phyloP scores from a whole-genome alignment of 2,888 invertebrate genomes.

The Uropetala carovei region DNA sequence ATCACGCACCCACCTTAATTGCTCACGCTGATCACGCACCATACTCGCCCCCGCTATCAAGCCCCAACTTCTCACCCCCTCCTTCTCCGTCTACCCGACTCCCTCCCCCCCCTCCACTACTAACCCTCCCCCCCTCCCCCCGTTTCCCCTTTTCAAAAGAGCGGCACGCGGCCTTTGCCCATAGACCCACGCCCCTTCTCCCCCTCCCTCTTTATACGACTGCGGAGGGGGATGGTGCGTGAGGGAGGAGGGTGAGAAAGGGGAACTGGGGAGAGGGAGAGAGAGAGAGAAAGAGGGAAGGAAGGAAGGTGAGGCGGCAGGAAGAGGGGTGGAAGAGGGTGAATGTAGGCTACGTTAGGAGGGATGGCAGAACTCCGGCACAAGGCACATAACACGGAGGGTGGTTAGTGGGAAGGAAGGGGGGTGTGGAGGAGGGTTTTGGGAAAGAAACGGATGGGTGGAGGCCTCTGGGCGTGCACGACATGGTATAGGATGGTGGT shows the following conservation, averaged over 20 bases:
- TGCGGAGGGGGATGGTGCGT: neutral
- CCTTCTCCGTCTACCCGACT: neutral
- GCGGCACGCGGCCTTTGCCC: conserved; percentile 32
- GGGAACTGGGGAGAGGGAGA: neutral
- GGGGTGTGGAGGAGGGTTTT: neutral
- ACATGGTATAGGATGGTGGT: neutral
- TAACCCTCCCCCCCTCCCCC: neutral
- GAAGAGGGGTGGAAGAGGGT: neutral
- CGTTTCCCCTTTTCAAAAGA: neutral
- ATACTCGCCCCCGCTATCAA: neutral
- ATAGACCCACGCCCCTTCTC: neutral
- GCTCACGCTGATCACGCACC: conserved; percentile 61
- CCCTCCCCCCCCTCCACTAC: neutral
- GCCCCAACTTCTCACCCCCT: neutral
- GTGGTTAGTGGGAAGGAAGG: too few relatives aligned
- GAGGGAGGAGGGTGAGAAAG: neutral
- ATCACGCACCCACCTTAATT: conserved; percentile 53
- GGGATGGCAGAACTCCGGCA: neutral
- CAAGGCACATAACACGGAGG: neutral
- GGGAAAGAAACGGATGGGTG: neutral
- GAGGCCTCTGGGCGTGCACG: neutral
- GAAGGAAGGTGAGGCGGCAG: neutral
- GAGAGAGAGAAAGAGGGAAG: neutral
- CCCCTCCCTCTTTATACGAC: neutral
- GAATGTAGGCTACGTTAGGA: neutral